These are phyloP conservation scores for Lutjanus erythropterus DNA, from an alignment of 2,113 vertebrate species.

Conservation along the genomic window DNA sequence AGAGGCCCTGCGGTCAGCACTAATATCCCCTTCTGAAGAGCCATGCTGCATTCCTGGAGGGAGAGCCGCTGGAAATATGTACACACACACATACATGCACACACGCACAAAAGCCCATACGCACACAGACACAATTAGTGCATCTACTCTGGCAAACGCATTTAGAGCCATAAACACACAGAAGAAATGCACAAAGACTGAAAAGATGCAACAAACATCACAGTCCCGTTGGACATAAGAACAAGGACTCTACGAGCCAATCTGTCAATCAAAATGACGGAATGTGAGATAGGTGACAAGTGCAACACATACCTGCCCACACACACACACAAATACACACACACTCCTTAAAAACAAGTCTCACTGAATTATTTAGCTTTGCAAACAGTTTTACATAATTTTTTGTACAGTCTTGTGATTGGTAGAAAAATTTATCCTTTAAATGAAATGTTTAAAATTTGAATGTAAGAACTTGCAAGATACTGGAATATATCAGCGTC, in stretches of 20 bases:
- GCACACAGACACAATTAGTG: slow-evolving; percentile 49
- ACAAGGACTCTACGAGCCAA: not conserved
- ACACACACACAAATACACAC: not conserved
- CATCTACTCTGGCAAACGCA: slow-evolving; percentile 24
- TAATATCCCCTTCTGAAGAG: slow-evolving; percentile 78
- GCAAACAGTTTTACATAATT: too few relatives aligned
- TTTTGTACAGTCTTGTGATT: too few relatives aligned
- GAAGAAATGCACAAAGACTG: slow-evolving; percentile 7
- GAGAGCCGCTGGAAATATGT: slow-evolving; percentile 71
- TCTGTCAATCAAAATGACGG: slow-evolving; percentile 30
- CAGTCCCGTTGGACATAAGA: not conserved
- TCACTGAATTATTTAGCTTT: not conserved
- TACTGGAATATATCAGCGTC: too few relatives aligned
- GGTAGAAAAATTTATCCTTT: too few relatives aligned
- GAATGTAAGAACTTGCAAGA: too few relatives aligned
- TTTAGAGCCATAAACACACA: not conserved
- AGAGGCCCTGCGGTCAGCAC: slow-evolving; percentile 74
- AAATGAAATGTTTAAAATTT: too few relatives aligned
- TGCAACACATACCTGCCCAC: not conserved
- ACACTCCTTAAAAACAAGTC: slow-evolving; percentile 1
- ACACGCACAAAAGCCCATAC: not conserved
- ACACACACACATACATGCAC: slow-evolving; percentile 37
- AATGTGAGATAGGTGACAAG: slow-evolving; percentile 6
- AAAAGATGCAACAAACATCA: slow-evolving; percentile 6
- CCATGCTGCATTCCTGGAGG: slow-evolving; percentile 72